Evolutionary conservation across 2,797 vertebrate genomes (phyloP).

Genomic region (Chrysocyon brachyurus): DNA sequence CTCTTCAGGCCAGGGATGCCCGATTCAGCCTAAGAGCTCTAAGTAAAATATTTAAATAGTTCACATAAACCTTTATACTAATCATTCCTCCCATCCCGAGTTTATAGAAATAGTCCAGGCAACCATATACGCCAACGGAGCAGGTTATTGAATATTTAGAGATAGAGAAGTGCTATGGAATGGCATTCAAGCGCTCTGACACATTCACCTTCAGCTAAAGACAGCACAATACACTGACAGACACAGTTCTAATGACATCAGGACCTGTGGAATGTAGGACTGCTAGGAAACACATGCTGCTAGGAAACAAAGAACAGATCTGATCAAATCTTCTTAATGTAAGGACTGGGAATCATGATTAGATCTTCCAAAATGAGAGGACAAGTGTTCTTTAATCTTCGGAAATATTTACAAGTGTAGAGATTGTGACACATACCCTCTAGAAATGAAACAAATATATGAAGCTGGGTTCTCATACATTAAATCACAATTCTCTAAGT

Average conservation of each 20-base stretch:
- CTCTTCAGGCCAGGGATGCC: conserved; percentile 35
- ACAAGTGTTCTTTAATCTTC: conserved; percentile 36
- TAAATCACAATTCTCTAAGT: conserved; percentile 27
- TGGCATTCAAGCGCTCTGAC: conserved; percentile 54
- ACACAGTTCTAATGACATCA: conserved; percentile 65
- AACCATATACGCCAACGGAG: background rate
- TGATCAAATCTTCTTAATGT: conserved; percentile 27
- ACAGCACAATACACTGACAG: conserved; percentile 62
- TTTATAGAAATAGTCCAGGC: conserved; percentile 1
- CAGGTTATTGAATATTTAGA: conserved; percentile 16
- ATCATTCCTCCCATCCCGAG: background rate
- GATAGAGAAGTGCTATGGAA: conserved; percentile 2
- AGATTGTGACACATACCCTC: background rate
- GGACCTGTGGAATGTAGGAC: conserved; percentile 80
- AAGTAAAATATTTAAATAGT: conserved; percentile 49
- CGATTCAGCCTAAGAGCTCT: background rate
- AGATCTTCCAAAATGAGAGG: conserved; percentile 58
- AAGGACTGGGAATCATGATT: background rate
- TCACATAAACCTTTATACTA: background rate
- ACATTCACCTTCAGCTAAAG: conserved; percentile 55
- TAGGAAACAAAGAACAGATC: conserved; percentile 82
- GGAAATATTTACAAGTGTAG: conserved; percentile 37
- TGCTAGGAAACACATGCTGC: conserved; percentile 71
- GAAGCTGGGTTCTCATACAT: conserved; percentile 44
- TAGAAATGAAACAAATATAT: background rate